A percentile compares a stretch with the other conserved stretches of the same genome.
phyloP scores from a whole-genome alignment of 1,140 invertebrate genomes.

The Coptotermes formosanus region DNA sequence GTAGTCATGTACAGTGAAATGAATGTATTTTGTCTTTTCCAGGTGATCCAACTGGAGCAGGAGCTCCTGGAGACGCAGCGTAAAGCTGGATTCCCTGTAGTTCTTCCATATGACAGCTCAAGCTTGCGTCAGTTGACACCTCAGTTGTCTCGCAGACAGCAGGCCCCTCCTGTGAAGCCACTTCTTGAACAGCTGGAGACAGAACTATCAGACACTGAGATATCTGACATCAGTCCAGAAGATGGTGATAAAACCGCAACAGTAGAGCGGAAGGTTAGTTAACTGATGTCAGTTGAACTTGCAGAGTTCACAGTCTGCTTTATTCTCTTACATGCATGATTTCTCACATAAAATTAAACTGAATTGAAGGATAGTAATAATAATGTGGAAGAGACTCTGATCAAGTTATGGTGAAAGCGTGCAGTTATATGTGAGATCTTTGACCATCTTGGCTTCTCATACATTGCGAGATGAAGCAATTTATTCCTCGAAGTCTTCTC shows the following conservation, averaged over 20 bases:
- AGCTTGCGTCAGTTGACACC: constrained; percentile 70
- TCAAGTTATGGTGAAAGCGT: too few species aligned
- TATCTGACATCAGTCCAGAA: constrained; percentile 67
- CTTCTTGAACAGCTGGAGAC: constrained; percentile 62
- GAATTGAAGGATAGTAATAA: background rate
- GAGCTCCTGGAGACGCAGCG: constrained; percentile 79
- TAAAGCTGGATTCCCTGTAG: constrained; percentile 80
- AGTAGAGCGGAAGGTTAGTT: constrained; percentile 62
- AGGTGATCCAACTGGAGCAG: constrained; percentile 67
- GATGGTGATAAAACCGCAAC: constrained; percentile 73
- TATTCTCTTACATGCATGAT: background rate
- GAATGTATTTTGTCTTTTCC: background rate
- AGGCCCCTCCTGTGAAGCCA: constrained; percentile 43
- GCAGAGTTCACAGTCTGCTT: background rate
- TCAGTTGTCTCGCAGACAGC: constrained; percentile 61
- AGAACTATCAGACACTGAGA: constrained; percentile 69
- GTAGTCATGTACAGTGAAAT: too few species aligned
- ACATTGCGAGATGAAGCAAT: too few species aligned
- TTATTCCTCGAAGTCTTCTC: too few species aligned
- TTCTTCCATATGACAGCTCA: constrained; percentile 74
- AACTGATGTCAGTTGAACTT: background rate
- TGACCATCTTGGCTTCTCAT: too few species aligned
- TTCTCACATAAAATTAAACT: too few species aligned
- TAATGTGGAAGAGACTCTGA: too few species aligned
- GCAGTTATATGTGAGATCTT: too few species aligned